Base-by-base conservation (phyloP, 2,113 vertebrate species). In the Hemibagrus wyckioides region DNA sequence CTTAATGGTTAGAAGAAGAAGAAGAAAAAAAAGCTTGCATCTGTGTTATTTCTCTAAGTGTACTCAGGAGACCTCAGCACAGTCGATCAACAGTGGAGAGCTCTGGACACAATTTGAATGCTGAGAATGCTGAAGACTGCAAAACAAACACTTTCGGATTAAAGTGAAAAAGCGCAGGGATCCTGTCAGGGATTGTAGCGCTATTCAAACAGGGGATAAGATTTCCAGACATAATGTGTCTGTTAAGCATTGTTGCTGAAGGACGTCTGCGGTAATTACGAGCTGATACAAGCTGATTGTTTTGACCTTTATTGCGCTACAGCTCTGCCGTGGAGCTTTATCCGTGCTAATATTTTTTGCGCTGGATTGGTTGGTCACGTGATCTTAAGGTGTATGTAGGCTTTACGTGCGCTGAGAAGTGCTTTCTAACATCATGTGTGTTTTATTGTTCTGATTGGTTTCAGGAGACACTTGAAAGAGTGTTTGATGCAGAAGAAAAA, bases 11-110 rank as follows among this genome's bases (percentile, higher is more conserved):
- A 19, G n/a, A 13, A 15, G 28, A n/a, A n/a, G n/a, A n/a, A n/a
- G n/a, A n/a, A n/a, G n/a, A 15, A 0, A 10, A 41, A 14, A 15
- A 30, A 39, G 6, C 33, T 81, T 7, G 57, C 4, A 14, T 63
- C 57, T 82, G 80, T 82, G 57, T 82, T 82, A 44, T 63, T 82
- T 82, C 80, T 36, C 13, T 44, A 82, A 82, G 57, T 82, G 80
- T 82, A 28, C 80, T 44, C 57, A n/a, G 39, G 80, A 63, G 57
- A 82, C 39, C 23, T 82, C 36, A 19, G n/a, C 15, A 21, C 30
- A 79, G n/a, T 79, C 10, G n/a, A 44, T 30, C 28, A 77, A 77
- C 75, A 52, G 28, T 30, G 28, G 13, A 44, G 25, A 44, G 30
- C 30, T 82, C 39, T 82, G 80, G 56, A 63, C 8, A 39, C 14